Percentiles rank a stretch among this genome's conserved stretches.
phyloP scores from a whole-genome alignment of 2,797 vertebrate genomes.

The Naso thynnoides region DNA sequence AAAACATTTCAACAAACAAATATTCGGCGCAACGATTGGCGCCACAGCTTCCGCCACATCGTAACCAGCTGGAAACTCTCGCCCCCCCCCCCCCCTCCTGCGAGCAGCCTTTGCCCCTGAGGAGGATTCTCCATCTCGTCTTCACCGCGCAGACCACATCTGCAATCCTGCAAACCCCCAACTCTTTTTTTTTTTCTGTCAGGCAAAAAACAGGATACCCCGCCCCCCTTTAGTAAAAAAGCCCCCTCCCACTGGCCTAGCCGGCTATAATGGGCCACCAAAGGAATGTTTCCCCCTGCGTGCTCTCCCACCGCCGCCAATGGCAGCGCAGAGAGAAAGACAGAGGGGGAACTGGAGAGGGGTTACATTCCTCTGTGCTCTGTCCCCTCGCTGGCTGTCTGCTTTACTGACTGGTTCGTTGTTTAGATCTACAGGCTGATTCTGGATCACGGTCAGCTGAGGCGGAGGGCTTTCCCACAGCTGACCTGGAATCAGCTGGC shows the following conservation, averaged over 20 bases:
- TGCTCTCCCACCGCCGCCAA: constrained; percentile 53
- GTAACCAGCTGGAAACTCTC: constrained; percentile 17
- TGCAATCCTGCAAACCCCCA: constrained; percentile 59
- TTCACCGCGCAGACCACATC: constrained; percentile 58
- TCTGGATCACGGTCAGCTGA: constrained; percentile 71
- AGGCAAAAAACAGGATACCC: constrained; percentile 60
- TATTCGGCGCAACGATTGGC: constrained; percentile 18
- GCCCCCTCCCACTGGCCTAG: constrained; percentile 63
- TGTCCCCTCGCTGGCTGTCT: constrained; percentile 55
- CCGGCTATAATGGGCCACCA: constrained; percentile 76
- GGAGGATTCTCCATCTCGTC: constrained; percentile 42
- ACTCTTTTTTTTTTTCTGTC: constrained; percentile 1
- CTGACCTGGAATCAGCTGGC: constrained; percentile 76
- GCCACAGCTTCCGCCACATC: constrained; percentile 20
- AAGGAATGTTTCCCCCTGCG: constrained; percentile 78
- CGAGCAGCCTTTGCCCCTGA: neutral
- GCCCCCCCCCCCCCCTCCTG: fast-evolving
- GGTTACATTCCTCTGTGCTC: constrained; percentile 71
- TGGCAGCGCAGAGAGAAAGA: constrained; percentile 51
- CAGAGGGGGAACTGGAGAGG: constrained; percentile 36
- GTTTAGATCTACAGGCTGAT: constrained; percentile 52
- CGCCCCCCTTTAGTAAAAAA: constrained; percentile 42
- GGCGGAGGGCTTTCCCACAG: constrained; percentile 67
- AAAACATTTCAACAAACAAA: constrained; percentile 34
- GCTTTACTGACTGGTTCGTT: constrained; percentile 53